Conservation (phyloP, 2,888 invertebrate genomes). For the Perdita meconis region DNA sequence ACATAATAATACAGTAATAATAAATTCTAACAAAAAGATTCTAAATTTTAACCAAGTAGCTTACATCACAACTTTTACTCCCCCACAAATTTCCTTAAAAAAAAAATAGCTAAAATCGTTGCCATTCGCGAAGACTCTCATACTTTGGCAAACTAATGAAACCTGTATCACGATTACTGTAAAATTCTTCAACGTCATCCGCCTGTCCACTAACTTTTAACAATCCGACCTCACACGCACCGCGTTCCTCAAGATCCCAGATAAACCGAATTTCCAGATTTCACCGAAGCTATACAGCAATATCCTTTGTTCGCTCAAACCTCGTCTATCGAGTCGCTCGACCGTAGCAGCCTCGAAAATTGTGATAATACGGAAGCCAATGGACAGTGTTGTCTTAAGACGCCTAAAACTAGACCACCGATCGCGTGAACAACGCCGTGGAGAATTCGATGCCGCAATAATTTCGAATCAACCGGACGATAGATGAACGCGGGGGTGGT, state of each 20-base stretch:
- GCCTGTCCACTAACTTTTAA: not conserved
- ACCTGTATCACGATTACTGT: not conserved
- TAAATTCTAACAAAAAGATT: too few relatives aligned
- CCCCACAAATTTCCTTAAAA: too few relatives aligned
- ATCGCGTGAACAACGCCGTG: slow-evolving; percentile 53
- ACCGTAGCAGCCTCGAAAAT: slow-evolving; percentile 8
- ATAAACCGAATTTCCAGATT: not conserved
- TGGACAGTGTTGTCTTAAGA: not conserved
- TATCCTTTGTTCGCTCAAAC: not conserved
- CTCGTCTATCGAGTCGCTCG: not conserved
- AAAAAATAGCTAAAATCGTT: too few relatives aligned
- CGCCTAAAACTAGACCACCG: slow-evolving; percentile 59
- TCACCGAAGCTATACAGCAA: not conserved
- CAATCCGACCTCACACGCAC: not conserved
- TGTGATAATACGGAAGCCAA: not conserved
- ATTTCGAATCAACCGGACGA: slow-evolving; percentile 53
- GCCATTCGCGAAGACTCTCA: too few relatives aligned
- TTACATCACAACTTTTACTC: too few relatives aligned
- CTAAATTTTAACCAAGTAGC: too few relatives aligned
- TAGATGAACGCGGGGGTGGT: slow-evolving; percentile 27
- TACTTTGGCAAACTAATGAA: too few relatives aligned
- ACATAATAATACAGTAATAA: too few relatives aligned
- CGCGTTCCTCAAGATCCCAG: not conserved
- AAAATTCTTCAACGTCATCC: not conserved
- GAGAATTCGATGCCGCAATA: slow-evolving; percentile 53